Conservation (phyloP, 2,888 invertebrate genomes). For the Rhingia rostrata region DNA sequence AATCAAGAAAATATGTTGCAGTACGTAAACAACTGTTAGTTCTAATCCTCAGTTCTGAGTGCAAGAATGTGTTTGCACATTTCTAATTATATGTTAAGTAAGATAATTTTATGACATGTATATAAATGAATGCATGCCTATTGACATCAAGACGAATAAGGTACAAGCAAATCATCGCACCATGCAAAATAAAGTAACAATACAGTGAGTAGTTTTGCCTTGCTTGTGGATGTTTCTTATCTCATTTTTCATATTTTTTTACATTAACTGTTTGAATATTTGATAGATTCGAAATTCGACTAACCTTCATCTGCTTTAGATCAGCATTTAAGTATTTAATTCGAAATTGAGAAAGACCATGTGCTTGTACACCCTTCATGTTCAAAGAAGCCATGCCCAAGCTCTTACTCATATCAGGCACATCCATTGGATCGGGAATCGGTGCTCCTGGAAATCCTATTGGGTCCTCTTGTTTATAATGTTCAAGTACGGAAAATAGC, state of each 20-base stretch:
- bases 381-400: conserved; percentile 88
- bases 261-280: too few relatives aligned
- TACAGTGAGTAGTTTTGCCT: too few relatives aligned
- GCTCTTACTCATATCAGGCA: conserved; percentile 90
- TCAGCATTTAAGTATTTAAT: conserved; percentile 89
- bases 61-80: too few relatives aligned
- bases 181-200: too few relatives aligned
- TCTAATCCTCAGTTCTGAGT: too few relatives aligned
- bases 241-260: too few relatives aligned
- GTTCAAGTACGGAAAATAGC: conserved; percentile 88
- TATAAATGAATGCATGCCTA: too few relatives aligned
- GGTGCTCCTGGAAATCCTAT: conserved; percentile 91
- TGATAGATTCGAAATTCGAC: conserved; percentile 37
- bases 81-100: too few relatives aligned
- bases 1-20: background rate
- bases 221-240: too few relatives aligned
- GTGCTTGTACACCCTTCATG: conserved; percentile 88
- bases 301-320: conserved; percentile 89
- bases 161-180: too few relatives aligned
- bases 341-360: conserved; percentile 91
- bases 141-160: too few relatives aligned
- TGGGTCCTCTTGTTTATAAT: conserved; percentile 91
- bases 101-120: too few relatives aligned
- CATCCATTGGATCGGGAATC: conserved; percentile 91
- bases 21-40: background rate